Evolutionary conservation across 1,140 invertebrate species (phyloP), one percentile per base, ranked within the genome.

Genomic region (Homarus americanus): DNA sequence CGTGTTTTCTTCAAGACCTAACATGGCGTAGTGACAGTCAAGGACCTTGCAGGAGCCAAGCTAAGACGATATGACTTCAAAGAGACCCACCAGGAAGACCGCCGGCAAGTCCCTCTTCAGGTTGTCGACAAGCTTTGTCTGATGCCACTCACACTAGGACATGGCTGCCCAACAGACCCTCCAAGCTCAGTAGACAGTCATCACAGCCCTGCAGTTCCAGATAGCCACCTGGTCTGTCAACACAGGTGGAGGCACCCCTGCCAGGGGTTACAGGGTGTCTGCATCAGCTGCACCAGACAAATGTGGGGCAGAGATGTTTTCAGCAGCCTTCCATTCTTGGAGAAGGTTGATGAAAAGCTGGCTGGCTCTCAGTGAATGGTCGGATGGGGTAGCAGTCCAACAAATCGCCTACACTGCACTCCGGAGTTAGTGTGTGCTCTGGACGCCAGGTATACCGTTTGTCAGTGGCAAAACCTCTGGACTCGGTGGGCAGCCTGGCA

Each of bases 401-500:
- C 69, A 72, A 72, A 32, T 2, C 24, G 69, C 1, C 36, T 78
- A 5, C 75, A 78, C 28, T 20, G 20, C 20, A 66, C 2, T 20
- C 2, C 63, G 20, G 28, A 28, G 28, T 28, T 66, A 24, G n/a
- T n/a, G n/a, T 9, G 75, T 5, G 32, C 75, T 1, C 36, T 78
- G 34, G 40, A 78, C 36, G 40, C 36, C 24, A 78, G 75, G 75
- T 78, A 17, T 40, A 34, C 2, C 1, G 40, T n/a, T 17, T 28
- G 5, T n/a, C 75, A 78, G 40, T 82, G 79, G 41, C 24, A 38
- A 24, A 17, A 36, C 15, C 28, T 79, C 79, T 41, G 24, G 44
- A 82, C n/a, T 24, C 79, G 7, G n/a, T 82, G 12, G 79, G 36
- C 17, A 82, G 49, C 24, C 20, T 82, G 3, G 79, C 76, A 41